Evolutionary conservation across 1,140 invertebrate species (phyloP).

Genomic region (Orius insidiosus): DNA sequence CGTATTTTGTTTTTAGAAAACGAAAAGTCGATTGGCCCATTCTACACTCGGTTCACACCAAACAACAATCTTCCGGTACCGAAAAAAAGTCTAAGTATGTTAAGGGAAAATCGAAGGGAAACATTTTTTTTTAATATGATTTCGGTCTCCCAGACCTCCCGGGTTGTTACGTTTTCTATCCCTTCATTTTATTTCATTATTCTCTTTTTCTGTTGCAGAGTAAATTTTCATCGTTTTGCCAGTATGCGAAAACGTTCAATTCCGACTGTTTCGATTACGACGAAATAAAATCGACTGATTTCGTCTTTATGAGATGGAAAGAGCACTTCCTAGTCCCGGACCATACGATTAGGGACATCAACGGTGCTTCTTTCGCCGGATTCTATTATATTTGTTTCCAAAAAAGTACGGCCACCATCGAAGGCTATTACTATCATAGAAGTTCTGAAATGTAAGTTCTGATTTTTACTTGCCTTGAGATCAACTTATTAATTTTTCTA

Average conservation of each 20-base stretch:
- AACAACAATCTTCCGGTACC: no score
- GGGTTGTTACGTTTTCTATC: no score
- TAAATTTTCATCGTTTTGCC: conserved; percentile 62
- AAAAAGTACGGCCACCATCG: conserved; percentile 84
- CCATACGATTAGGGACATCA: conserved; percentile 91
- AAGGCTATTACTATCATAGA: conserved; percentile 93
- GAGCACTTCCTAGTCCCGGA: conserved; percentile 93
- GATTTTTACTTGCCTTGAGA: no score
- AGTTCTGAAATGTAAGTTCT: conserved; percentile 80
- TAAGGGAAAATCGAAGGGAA: no score
- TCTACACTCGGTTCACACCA: no score
- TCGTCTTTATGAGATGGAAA: conserved; percentile 91
- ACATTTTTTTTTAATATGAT: no score
- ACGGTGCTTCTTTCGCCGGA: conserved; percentile 90
- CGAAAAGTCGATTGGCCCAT: no score
- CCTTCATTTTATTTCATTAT: background rate
- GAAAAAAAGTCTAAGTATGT: no score
- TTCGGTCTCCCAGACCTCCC: no score
- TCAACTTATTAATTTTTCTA: no score
- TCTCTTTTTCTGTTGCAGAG: conserved; percentile 35
- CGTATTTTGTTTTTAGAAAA: no score
- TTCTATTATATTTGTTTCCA: conserved; percentile 98
- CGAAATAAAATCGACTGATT: conserved; percentile 71
- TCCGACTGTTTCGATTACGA: conserved; percentile 89
- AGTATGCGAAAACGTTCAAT: conserved; percentile 86